phyloP scores from a whole-genome alignment of 2,113 vertebrate genomes.

The Macroglossus sobrinus region DNA sequence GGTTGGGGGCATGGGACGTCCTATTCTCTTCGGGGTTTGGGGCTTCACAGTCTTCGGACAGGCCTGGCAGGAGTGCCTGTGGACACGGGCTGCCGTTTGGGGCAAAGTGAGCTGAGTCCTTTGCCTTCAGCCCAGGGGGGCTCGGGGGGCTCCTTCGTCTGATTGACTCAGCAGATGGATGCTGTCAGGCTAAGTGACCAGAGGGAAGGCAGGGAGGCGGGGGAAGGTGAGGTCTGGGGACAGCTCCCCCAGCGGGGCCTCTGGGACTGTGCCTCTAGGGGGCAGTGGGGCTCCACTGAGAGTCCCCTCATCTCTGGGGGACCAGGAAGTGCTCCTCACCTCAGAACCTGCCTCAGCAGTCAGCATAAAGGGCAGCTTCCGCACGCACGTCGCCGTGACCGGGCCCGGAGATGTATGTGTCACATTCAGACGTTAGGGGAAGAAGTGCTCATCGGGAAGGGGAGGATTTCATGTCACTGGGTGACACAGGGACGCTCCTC shows the following conservation, averaged over 20 bases:
- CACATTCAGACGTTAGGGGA: neutral
- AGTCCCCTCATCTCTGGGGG: neutral
- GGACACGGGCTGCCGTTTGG: accelerated
- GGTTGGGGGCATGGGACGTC: neutral
- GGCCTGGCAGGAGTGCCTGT: accelerated
- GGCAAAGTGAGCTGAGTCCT: neutral
- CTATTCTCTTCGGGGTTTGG: neutral
- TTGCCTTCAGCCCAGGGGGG: accelerated
- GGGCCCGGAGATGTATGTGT: neutral
- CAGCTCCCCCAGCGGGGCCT: neutral
- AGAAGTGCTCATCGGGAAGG: neutral
- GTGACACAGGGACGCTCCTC: neutral
- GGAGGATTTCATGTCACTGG: accelerated
- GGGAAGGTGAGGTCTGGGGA: neutral
- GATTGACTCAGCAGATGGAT: neutral
- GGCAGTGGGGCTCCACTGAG: constrained; percentile 65
- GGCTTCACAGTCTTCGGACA: neutral
- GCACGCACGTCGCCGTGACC: neutral
- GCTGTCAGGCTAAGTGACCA: neutral
- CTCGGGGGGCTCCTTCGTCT: accelerated
- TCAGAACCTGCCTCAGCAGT: neutral
- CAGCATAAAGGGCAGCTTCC: neutral
- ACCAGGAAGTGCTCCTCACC: neutral
- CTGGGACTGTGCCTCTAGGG: constrained; percentile 64
- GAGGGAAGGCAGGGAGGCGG: neutral